A percentile compares a stretch with the other conserved stretches of the same genome.
phyloP scores from a whole-genome alignment of 2,113 vertebrate species.

The Strix aluco region DNA sequence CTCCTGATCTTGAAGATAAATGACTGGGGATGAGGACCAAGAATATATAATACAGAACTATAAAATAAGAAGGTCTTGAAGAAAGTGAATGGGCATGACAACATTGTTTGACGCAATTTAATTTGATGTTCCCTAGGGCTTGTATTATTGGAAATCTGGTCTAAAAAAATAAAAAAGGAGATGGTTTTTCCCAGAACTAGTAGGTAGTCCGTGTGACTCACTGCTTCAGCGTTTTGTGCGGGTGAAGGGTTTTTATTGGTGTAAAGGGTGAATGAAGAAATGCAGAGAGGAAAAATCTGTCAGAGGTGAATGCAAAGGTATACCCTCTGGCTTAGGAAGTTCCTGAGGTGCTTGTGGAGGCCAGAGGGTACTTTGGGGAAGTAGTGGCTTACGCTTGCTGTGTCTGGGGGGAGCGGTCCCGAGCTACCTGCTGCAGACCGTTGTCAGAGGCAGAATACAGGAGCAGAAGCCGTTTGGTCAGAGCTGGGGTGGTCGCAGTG shows the following conservation, averaged over 20 bases:
- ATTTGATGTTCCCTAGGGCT: not conserved
- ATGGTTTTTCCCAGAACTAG: not conserved
- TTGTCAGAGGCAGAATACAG: not conserved
- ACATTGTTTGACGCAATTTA: not conserved
- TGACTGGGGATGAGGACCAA: not conserved
- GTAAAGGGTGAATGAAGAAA: not conserved
- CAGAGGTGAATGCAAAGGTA: not conserved
- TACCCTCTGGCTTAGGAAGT: not conserved
- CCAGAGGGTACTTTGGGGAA: not conserved
- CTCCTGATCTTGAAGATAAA: not conserved
- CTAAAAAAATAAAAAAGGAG: not conserved
- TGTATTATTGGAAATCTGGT: not conserved
- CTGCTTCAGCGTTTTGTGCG: not conserved
- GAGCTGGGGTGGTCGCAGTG: accelerated
- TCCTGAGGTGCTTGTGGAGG: not conserved
- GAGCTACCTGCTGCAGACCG: not conserved
- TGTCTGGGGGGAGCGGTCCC: not conserved
- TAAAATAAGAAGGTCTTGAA: not conserved
- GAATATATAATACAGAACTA: not conserved
- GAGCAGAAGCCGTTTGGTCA: not conserved
- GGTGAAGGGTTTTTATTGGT: not conserved
- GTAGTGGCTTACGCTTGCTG: not conserved
- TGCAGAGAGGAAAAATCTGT: not conserved
- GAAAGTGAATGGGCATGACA: not conserved
- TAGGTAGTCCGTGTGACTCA: not conserved